Conservation (phyloP, 2,888 invertebrate species). For the Seira ritae region DNA sequence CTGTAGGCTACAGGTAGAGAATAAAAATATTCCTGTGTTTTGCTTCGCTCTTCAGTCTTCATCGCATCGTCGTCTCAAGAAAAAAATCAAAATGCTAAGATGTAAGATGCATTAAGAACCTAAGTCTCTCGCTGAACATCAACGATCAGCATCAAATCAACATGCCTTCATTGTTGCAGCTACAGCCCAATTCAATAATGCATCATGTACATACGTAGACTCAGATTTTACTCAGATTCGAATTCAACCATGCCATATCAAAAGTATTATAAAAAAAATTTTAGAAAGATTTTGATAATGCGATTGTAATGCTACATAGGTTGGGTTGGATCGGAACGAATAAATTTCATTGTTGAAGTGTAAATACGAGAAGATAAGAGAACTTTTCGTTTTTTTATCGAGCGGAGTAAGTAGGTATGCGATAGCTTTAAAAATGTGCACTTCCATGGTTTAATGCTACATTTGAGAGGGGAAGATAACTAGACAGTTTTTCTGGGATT, state of each 20-base stretch:
- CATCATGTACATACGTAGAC: too few species aligned
- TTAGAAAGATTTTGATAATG: too few species aligned
- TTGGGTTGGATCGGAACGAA: neutral
- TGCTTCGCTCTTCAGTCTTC: neutral
- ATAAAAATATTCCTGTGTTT: neutral
- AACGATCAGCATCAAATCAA: too few species aligned
- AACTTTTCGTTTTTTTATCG: neutral
- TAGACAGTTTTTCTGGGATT: neutral
- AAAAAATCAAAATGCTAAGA: too few species aligned
- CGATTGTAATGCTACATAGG: too few species aligned
- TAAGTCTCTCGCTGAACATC: too few species aligned
- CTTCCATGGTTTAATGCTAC: neutral
- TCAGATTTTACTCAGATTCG: too few species aligned
- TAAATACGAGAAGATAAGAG: neutral
- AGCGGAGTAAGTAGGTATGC: neutral
- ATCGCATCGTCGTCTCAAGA: neutral
- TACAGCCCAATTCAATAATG: too few species aligned
- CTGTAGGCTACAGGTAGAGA: neutral
- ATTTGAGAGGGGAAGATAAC: neutral
- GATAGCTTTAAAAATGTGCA: neutral
- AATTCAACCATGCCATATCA: too few species aligned
- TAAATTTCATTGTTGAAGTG: neutral
- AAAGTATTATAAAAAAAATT: too few species aligned
- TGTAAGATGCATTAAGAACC: neutral
- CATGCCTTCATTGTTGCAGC: too few species aligned